Conservation (phyloP, 2,888 invertebrate species). For the Melanotus villosus region DNA sequence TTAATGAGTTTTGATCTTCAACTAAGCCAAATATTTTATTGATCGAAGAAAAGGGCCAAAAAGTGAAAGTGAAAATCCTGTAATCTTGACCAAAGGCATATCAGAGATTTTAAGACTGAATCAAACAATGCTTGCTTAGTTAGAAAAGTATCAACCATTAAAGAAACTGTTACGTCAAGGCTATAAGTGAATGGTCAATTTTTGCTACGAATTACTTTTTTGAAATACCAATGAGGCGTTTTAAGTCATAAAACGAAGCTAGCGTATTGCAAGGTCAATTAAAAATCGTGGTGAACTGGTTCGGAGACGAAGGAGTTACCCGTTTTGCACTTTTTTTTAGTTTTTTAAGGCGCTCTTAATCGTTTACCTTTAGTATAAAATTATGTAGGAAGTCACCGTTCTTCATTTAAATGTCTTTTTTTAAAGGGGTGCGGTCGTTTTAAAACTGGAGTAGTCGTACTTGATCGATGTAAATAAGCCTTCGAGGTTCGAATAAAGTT, state of each 20-base stretch:
- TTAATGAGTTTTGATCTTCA: no score
- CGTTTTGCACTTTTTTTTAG: constrained; percentile 2
- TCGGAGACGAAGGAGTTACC: no score
- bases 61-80: no score
- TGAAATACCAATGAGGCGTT: constrained; percentile 35
- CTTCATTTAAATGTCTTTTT: neutral
- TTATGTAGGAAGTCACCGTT: constrained; percentile 14
- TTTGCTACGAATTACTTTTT: constrained; percentile 42
- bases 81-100: no score
- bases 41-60: no score
- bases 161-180: constrained; percentile 45
- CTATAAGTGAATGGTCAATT: constrained; percentile 44
- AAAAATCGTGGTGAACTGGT: constrained; percentile 11
- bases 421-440: constrained; percentile 25
- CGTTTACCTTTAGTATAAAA: no score
- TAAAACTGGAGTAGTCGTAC: constrained; percentile 31
- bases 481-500: neutral
- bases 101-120: no score
- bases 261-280: constrained; percentile 25
- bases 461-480: constrained; percentile 18
- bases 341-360: neutral
- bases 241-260: constrained; percentile 23
- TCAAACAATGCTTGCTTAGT: no score
- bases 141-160: no score
- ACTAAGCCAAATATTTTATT: no score